phyloP scores from a whole-genome alignment of 2,113 vertebrate species.

The Irena cyanogastra region DNA sequence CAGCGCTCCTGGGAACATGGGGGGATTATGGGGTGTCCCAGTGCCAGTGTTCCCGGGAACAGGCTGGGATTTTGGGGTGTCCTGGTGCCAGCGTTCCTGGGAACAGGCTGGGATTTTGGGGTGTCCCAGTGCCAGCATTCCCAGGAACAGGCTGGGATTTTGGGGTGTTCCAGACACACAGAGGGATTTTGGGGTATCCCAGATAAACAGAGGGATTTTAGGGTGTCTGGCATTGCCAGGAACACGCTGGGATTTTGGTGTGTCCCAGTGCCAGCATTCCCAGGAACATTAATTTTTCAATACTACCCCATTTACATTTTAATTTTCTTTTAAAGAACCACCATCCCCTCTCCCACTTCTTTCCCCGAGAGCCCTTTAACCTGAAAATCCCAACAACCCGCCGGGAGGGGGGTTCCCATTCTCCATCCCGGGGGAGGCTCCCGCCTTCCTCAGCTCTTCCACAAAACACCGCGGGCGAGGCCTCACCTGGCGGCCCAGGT shows the following conservation, averaged over 20 bases:
- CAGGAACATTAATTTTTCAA: too few species aligned
- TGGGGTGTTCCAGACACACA: fast-evolving
- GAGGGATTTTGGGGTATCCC: too few species aligned
- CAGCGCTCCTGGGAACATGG: fast-evolving
- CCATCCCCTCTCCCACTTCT: background rate
- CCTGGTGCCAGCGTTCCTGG: fast-evolving
- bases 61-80: fast-evolving
- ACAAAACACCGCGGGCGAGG: background rate
- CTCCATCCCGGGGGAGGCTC: background rate
- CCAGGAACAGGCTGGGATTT: fast-evolving
- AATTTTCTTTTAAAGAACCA: too few species aligned
- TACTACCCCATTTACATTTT: too few species aligned
- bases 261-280: too few species aligned
- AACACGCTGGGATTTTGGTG: fast-evolving
- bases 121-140: background rate
- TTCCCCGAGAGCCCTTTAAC: background rate
- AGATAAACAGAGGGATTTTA: too few species aligned
- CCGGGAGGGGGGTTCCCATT: background rate
- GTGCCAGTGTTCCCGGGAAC: fast-evolving
- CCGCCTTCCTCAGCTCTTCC: background rate
- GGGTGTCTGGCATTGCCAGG: too few species aligned
- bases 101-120: background rate
- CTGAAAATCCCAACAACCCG: fast-evolving
- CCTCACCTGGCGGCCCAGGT: slow-evolving; percentile 90
- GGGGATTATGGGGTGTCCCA: background rate